Evolutionary conservation across 1,140 invertebrate genomes (phyloP).

Genomic region (Drosophila ficusphila): DNA sequence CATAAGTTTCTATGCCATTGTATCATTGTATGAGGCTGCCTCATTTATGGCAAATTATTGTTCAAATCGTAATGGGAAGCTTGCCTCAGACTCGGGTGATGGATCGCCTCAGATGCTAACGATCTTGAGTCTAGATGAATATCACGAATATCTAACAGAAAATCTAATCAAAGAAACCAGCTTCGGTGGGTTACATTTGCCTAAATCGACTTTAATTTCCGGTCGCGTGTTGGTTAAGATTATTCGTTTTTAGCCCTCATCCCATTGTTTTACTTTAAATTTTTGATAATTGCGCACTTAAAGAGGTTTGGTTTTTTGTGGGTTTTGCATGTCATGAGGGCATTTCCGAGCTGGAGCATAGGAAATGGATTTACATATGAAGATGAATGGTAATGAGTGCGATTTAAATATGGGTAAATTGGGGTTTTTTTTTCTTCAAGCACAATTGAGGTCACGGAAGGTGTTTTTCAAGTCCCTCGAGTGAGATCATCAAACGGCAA

Average conservation of each 20-base stretch:
- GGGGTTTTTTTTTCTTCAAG: slow-evolving; percentile 26
- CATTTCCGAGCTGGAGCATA: slow-evolving; percentile 62
- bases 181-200: slow-evolving; percentile 57
- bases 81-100: slow-evolving; percentile 17
- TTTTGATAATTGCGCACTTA: slow-evolving; percentile 73
- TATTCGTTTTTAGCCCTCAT: slow-evolving; percentile 6
- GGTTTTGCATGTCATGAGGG: slow-evolving; percentile 70
- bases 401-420: slow-evolving; percentile 57
- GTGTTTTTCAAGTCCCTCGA: slow-evolving; percentile 33
- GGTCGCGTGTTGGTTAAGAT: slow-evolving; percentile 72
- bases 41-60: slow-evolving; percentile 75
- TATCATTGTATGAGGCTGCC: slow-evolving; percentile 38
- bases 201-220: slow-evolving; percentile 79
- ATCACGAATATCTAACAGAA: slow-evolving; percentile 38
- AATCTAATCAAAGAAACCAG: slow-evolving; percentile 51
- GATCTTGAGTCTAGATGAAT: slow-evolving; percentile 20
- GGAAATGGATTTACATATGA: slow-evolving; percentile 82
- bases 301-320: slow-evolving; percentile 34
- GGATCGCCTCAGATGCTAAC: slow-evolving; percentile 38
- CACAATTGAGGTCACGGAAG: slow-evolving; percentile 67
- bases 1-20: neutral
- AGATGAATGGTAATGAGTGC: slow-evolving; percentile 56
- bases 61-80: slow-evolving; percentile 32
- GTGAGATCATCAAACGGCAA: slow-evolving; percentile 66
- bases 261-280: slow-evolving; percentile 65